Evolutionary conservation across 2,888 invertebrate genomes (phyloP).

Genomic region (Cantharis lateralis): DNA sequence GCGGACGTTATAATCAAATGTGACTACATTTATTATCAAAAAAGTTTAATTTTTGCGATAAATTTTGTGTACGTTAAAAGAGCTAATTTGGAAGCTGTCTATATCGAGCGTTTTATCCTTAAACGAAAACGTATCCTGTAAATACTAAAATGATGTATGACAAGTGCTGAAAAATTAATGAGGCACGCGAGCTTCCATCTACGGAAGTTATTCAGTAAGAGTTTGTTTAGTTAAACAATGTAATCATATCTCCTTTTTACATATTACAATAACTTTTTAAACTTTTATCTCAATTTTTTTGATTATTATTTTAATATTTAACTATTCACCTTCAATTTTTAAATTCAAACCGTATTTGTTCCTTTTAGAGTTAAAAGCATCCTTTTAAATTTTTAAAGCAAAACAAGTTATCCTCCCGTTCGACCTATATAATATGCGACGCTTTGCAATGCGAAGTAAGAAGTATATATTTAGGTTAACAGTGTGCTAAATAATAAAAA

Average conservation of each 20-base stretch:
- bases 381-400: background rate
- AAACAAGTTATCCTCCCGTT: background rate
- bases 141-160: constrained; percentile 15
- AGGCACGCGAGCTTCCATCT: constrained; percentile 16
- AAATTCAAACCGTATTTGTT: background rate
- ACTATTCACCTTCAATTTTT: background rate
- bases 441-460: too few relatives aligned
- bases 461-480: too few relatives aligned
- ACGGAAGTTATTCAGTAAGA: constrained; percentile 13
- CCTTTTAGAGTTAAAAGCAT: background rate
- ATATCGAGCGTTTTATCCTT: constrained; percentile 11
- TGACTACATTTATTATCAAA: background rate
- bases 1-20: background rate
- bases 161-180: constrained; percentile 19
- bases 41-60: background rate
- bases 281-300: background rate
- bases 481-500: too few relatives aligned
- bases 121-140: constrained; percentile 16
- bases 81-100: constrained; percentile 5
- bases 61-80: background rate
- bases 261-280: background rate
- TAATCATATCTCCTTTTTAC: constrained; percentile 16
- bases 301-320: background rate
- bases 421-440: background rate
- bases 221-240: constrained; percentile 21